Conservation (phyloP, 2,797 vertebrate species). For the Pseudochirops cupreus region DNA sequence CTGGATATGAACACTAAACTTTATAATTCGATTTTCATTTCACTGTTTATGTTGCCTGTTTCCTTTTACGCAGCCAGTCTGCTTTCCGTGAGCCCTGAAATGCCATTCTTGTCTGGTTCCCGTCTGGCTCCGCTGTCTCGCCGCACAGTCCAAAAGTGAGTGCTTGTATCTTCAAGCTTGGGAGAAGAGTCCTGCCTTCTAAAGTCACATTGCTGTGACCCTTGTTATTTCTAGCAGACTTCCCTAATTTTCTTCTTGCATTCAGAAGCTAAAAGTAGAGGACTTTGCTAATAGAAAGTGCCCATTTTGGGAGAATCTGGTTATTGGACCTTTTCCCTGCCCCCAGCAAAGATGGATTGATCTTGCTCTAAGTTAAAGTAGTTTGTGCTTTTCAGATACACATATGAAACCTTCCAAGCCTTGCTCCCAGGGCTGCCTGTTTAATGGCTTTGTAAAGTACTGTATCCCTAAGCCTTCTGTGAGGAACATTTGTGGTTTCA, state of each 20-base stretch:
- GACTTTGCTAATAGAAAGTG: constrained; percentile 9
- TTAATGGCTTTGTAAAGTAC: neutral
- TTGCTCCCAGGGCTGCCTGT: constrained; percentile 23
- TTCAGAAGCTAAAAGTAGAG: constrained; percentile 27
- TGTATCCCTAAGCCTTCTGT: constrained; percentile 2
- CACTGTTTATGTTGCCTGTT: neutral
- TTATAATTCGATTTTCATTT: neutral
- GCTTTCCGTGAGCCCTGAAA: neutral
- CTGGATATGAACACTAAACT: constrained; percentile 1
- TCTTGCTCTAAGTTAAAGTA: neutral
- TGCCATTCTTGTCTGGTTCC: neutral
- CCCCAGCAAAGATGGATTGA: neutral
- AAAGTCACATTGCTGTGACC: neutral
- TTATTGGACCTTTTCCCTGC: constrained; percentile 4
- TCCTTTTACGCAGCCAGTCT: constrained; percentile 2
- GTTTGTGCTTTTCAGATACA: constrained; percentile 23
- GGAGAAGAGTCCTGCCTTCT: neutral
- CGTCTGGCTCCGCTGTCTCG: neutral
- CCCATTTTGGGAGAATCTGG: constrained; percentile 41
- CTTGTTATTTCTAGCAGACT: neutral
- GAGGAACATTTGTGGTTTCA: constrained; percentile 29
- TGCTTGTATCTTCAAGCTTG: neutral
- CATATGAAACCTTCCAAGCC: neutral
- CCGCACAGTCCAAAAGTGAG: neutral
- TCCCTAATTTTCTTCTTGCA: neutral